Evolutionary conservation across 2,888 invertebrate genomes (phyloP).

Genomic region (Meteorus cinctellus): DNA sequence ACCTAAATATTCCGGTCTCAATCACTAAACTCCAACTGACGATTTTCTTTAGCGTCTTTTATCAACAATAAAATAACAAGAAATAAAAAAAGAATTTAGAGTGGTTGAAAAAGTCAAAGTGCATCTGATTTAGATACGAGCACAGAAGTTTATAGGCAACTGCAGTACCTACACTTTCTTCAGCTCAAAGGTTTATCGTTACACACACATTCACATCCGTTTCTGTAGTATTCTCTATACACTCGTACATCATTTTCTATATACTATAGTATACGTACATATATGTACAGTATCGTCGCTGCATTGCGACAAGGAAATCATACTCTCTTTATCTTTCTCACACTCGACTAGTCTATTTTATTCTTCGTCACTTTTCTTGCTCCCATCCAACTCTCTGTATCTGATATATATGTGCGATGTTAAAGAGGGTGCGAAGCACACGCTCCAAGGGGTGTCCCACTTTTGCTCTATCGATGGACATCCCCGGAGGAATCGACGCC

Average conservation of each 20-base stretch:
- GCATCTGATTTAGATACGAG: conserved; percentile 1
- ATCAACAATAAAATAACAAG: not conserved
- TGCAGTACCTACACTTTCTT: not conserved
- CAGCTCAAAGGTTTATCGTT: conserved; percentile 1
- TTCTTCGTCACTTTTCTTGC: conserved; percentile 18
- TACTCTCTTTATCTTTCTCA: conserved; percentile 23
- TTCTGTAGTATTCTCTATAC: not conserved
- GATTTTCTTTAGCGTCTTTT: no score
- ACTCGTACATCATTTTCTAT: not conserved
- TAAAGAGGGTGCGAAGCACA: conserved; percentile 14
- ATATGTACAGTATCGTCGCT: conserved; percentile 1
- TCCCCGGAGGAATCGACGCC: conserved; percentile 27
- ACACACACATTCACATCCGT: not conserved
- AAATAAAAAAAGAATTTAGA: not conserved
- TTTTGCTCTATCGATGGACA: conserved; percentile 29
- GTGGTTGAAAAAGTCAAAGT: not conserved
- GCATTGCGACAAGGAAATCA: conserved; percentile 27
- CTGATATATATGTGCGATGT: not conserved
- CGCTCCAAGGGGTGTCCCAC: conserved; percentile 28
- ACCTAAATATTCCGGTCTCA: no score
- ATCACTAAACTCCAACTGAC: no score
- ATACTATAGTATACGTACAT: not conserved
- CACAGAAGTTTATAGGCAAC: not conserved
- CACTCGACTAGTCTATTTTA: conserved; percentile 18
- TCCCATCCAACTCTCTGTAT: not conserved